Base-by-base conservation (phyloP, 1,140 invertebrate species). In the Catajapyx aquilonaris region DNA sequence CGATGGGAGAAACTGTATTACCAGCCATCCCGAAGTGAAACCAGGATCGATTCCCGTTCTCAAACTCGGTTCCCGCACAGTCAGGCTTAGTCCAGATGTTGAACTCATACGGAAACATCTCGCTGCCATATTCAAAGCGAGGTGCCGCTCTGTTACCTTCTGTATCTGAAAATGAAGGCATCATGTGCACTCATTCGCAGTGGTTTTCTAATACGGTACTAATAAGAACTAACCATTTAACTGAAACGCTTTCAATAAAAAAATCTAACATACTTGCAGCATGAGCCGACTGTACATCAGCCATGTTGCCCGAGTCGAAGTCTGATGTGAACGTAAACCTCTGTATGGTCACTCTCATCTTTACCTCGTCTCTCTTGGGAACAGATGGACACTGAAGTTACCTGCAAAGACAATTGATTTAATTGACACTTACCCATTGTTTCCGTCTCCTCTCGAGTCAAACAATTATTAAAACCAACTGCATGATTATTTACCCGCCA, bases 21-120 rank as follows among this genome's bases (percentile, higher is more conserved):
- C 59, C 64, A 55, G 66, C 67, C 21, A 93, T 59, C n/a, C 81
- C 81, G 68, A 93, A 93, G 52, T 86, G 77, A 61, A 93, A 93
- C 87, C 87, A 93, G 2, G 85, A 86, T 42, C 83, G 67, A 52
- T 88, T 88, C 16, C 72, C 74, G 64, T 88, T 91, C 57, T 88
- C 80, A 68, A 71, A 88, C 49, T 78, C 72, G 9, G 83, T 87
- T 20, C 79, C 84, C 41, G 67, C 69, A 62, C 83, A 87, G 54
- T 91, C 87, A 2, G 81, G 81, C 44, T 71, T 72, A 2, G 85
- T 90, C 85, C 85, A 91, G 16, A 90, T 53, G 58, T 88, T 84
- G 52, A 85, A 86, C 55, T 88, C 84, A 61, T 72, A 72, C 48
- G 83, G 74, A 18, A 64, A 61, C 31, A 52, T 49, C 28, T 67